These are phyloP conservation scores for Scaptomyza pallida DNA, from an alignment of 1,140 invertebrate species.

Conservation along the genomic window DNA sequence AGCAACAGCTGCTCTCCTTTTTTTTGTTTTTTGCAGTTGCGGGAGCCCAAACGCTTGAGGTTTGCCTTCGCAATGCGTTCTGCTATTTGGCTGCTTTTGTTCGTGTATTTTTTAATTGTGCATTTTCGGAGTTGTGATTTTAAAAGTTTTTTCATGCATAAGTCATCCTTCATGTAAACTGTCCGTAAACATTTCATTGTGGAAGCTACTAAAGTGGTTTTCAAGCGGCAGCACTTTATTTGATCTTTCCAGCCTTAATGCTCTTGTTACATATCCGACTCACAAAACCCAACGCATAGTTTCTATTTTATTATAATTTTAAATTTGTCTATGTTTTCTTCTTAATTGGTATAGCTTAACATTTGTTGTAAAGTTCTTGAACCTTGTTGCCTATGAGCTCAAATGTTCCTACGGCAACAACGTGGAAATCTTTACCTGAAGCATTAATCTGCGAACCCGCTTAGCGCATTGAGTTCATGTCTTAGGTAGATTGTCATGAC, in stretches of 20 bases:
- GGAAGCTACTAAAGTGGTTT: not conserved
- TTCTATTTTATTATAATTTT: no score
- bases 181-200: not conserved
- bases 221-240: not conserved
- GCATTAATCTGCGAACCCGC: constrained; percentile 62
- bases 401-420: constrained; percentile 35
- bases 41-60: constrained; percentile 2
- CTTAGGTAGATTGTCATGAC: constrained; percentile 25
- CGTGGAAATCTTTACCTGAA: constrained; percentile 67
- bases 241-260: not conserved
- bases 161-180: not conserved
- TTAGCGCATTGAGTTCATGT: constrained; percentile 30
- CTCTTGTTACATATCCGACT: not conserved
- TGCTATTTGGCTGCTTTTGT: constrained; percentile 9
- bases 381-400: constrained; percentile 46
- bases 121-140: constrained; percentile 5
- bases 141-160: not conserved
- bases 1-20: constrained; percentile 7
- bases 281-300: no score
- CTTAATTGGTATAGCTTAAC: not conserved
- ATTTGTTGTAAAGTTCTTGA: constrained; percentile 72
- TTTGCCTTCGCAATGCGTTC: constrained; percentile 14
- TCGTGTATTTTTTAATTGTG: constrained; percentile 17
- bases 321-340: no score
- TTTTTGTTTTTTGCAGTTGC: not conserved